Evolutionary conservation across 2,888 invertebrate genomes (phyloP), one percentile per base, ranked within the genome.

Genomic region (Synanthedon vespiformis): DNA sequence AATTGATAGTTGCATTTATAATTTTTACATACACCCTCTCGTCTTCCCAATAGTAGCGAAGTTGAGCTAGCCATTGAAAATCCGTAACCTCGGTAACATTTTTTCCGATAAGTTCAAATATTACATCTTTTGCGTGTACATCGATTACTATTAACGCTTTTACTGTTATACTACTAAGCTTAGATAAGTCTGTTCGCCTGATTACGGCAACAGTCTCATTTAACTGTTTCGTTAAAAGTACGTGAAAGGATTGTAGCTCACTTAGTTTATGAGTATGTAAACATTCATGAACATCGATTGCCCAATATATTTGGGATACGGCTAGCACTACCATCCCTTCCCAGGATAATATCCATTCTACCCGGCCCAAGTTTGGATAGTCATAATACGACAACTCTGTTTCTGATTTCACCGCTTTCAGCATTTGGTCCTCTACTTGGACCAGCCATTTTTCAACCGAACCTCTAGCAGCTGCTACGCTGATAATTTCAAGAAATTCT

Each of bases 401-500:
- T 72, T 94, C 92, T 62, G 92, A 90, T 65, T 90, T 89, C 1
- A 95, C 87, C 0, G 95, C 92, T 60, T 84, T 82, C 0, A 93
- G 68, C 95, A 96, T 96, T 73, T 93, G 91, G 56, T 92, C 90
- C 80, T 96, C 94, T 10, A 96, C 94, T 90, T 92, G 88, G 41
- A 94, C 85, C 51, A 96, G 84, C 95, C 96, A 96, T 75, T 92
- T 93, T 80, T 96, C 96, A 3, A 96, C 95, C 54, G 94, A 93
- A 0, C 95, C 95, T 64, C 91, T 88, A 5, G 92, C 94, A 52
- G 92, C 93, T 51, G 89, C 86, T 2, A 93, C 93, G 53, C 90
- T 92, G 27, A 93, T 91, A 1, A 70, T 72, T 54, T 89, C 88
- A 34, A 89, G 77, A 58, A 94, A 88, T 56, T 86, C 83, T 0